Evolutionary conservation across 2,888 invertebrate genomes (phyloP), one percentile per base, ranked within the genome.

Genomic region (Hedya salicella): DNA sequence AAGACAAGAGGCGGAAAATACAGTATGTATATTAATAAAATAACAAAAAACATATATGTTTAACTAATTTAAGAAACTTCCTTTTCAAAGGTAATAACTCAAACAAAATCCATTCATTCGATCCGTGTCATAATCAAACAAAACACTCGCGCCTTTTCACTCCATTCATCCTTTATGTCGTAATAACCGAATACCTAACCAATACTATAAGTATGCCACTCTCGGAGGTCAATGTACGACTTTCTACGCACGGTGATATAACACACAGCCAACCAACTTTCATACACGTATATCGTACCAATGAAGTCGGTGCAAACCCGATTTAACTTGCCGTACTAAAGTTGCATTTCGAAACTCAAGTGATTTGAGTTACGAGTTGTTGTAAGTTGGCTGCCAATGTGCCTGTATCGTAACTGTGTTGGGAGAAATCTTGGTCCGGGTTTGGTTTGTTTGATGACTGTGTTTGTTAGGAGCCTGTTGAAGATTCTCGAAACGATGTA

Each of bases 121-220:
- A 49, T n/a, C 3, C 25, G 25, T 16, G 32, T 32, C 16, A 13
- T 2, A 56, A 53, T 17, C 39, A 42, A 44, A 44, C 25, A 53
- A 54, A 21, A 54, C 39, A 44, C 25, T 56, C 42, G 25, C 54
- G 32, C 64, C 50, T 59, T 50, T 50, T 36, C 25, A 21, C 17
- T 67, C 25, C 59, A 59, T 52, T 59, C 67, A 67, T 65, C 59
- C 59, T 65, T 44, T 3, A 36, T 65, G 36, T 59, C 52, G 64
- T 65, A 65, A 64, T 30, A 63, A 1, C 21, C 42, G 14, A 63
- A 64, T 50, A 49, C 56, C 56, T 42, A n/a, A 52, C n/a, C 3
- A 19, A 17, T 50, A 17, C 50, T 1, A 16, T 17, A 59, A 59
- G 46, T 65, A 44, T 53, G 53, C 53, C 53, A 44, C 14, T 46